A percentile compares a stretch with the other conserved stretches of the same genome.
phyloP scores from a whole-genome alignment of 2,888 invertebrate genomes.

The Lacanobia oleracea region DNA sequence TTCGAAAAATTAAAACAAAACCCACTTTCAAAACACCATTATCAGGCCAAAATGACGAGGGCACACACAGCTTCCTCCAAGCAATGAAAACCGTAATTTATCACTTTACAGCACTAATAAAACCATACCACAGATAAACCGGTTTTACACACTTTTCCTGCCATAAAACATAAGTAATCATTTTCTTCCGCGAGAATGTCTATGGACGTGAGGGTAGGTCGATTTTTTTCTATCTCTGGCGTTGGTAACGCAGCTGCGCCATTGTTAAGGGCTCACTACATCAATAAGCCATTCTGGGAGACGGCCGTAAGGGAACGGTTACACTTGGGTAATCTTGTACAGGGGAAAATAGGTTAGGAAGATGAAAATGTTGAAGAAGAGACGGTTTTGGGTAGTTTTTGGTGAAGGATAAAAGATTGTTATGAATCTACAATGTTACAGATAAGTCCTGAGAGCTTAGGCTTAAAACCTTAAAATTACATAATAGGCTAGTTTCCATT shows the following conservation, averaged over 20 bases:
- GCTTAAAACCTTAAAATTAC: background rate
- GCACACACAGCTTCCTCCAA: background rate
- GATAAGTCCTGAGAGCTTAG: no score
- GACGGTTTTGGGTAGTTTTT: background rate
- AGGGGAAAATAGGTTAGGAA: background rate
- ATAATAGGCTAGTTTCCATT: no score
- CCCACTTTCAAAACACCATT: background rate
- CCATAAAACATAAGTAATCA: constrained; percentile 65
- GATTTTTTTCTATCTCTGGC: constrained; percentile 69
- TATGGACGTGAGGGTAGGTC: constrained; percentile 65
- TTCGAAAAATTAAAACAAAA: background rate
- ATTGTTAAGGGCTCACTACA: constrained; percentile 82
- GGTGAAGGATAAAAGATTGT: background rate
- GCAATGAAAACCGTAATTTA: constrained; percentile 39
- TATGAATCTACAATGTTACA: background rate
- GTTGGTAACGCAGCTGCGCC: constrained; percentile 77
- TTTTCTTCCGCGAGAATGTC: constrained; percentile 63
- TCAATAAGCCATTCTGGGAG: constrained; percentile 85
- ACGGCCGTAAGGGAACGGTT: constrained; percentile 73
- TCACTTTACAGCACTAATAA: constrained; percentile 46
- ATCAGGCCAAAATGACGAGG: background rate
- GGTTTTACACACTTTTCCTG: constrained; percentile 50
- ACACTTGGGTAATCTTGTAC: constrained; percentile 53
- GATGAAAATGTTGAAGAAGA: background rate
- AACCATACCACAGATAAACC: constrained; percentile 45